Percentiles rank a stretch among this genome's conserved stretches.
These are phyloP conservation scores for Himalopsyche tibetana DNA, from an alignment of 2,888 invertebrate species.

Conservation along the genomic window DNA sequence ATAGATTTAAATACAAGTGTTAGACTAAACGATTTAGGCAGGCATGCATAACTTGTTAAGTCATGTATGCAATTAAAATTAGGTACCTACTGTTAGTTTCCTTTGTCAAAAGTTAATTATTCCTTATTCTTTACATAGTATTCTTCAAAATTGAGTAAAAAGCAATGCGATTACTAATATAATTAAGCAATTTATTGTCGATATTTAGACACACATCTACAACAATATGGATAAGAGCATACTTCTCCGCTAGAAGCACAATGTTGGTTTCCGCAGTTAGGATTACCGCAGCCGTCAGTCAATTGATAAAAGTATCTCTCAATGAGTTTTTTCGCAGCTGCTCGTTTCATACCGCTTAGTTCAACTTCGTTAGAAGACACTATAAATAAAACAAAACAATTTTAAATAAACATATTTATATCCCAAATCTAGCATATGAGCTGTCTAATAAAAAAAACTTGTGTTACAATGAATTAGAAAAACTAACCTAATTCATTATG, in stretches of 20 bases:
- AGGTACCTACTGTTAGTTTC: no score
- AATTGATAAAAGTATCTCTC: slow-evolving; percentile 95
- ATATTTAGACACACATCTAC: not conserved
- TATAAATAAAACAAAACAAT: slow-evolving; percentile 44
- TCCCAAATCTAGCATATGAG: not conserved
- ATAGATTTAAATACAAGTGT: no score
- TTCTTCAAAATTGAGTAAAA: not conserved
- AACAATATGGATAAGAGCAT: slow-evolving; percentile 67
- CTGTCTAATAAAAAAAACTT: no score
- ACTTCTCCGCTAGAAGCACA: slow-evolving; percentile 95
- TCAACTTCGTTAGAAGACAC: slow-evolving; percentile 68
- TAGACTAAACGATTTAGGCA: no score
- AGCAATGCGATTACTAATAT: not conserved
- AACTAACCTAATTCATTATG: no score
- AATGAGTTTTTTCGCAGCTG: slow-evolving; percentile 89
- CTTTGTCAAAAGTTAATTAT: no score
- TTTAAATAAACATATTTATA: not conserved
- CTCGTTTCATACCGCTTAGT: slow-evolving; percentile 84
- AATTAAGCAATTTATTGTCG: not conserved
- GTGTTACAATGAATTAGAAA: no score
- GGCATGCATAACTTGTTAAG: no score
- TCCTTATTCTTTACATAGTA: no score
- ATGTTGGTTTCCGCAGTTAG: slow-evolving; percentile 88
- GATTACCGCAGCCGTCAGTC: slow-evolving; percentile 93
- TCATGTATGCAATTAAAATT: no score